Evolutionary conservation across 1,140 invertebrate species (phyloP), one percentile per base, ranked within the genome.

Genomic region (Nebria ingens): DNA sequence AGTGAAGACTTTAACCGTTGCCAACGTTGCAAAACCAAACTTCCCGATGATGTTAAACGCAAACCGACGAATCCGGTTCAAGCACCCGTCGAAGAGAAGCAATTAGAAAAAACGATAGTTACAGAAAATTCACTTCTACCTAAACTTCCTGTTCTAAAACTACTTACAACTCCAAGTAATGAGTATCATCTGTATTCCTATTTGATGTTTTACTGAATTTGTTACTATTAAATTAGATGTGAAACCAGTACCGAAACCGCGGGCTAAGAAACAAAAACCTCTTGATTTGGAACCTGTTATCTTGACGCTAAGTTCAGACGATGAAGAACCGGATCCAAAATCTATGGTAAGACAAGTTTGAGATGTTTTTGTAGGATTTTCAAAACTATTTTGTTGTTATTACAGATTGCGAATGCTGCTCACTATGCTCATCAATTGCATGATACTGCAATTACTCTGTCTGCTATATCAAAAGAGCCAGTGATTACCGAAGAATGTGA

Each of bases 1-100:
- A 84, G 84, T 13, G 73, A 76, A 61, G 81, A 87, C 66, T 86
- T 87, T 65, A 83, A 80, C 64, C 78, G 76, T 49, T 89, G 86
- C 67, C 73, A 81, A 66, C 76, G 85, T 64, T 86, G 79, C 68
- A 71, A 67, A 59, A 72, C 67, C 58, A 76, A 73, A 68, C 59
- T 80, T 19, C 71, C 73, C 4, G 73, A 76, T n/a, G 68, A 76
- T 60, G 72, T 75, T 1, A 79, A 79, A 64, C 64, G 71, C 0
- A 66, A 77, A 56, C 60, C 69, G 22, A 62, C 6, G 6, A 17
- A 45, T 4, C 40, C 40, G 17, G 17, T 12, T 45, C 6, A 59
- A 54, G 54, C 62, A 21, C 68, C 68, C 55, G 70, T 69, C 56
- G 66, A 71, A 49, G 63, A 55, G 38, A 50, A 29, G 13, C 13